phyloP scores from a whole-genome alignment of 2,113 vertebrate species.

The Naja naja region DNA sequence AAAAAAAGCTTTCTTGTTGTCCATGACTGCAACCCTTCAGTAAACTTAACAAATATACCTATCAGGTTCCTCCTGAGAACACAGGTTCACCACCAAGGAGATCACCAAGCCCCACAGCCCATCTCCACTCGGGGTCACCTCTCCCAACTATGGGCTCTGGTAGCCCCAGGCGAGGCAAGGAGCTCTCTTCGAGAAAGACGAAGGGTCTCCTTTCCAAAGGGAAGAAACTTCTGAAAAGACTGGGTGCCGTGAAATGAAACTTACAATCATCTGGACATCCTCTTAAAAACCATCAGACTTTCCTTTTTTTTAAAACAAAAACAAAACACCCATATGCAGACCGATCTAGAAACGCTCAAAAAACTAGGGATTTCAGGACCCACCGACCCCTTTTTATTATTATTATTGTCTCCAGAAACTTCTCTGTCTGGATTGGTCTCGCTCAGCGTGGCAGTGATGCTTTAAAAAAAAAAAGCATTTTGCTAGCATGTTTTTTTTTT shows the following conservation, averaged over 20 bases:
- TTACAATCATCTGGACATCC: conserved; percentile 71
- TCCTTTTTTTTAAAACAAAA: neutral
- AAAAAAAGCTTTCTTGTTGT: conserved; percentile 45
- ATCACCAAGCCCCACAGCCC: conserved; percentile 84
- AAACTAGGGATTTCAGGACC: conserved; percentile 84
- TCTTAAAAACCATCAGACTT: conserved; percentile 66
- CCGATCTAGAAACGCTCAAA: conserved; percentile 42
- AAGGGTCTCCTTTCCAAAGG: conserved; percentile 96
- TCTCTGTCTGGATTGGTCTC: conserved; percentile 40
- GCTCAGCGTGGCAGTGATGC: neutral
- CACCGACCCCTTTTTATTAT: neutral
- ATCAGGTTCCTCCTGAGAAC: conserved; percentile 95
- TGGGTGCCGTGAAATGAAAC: conserved; percentile 87
- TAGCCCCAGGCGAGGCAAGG: conserved; percentile 85
- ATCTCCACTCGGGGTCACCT: conserved; percentile 82
- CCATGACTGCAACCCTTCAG: conserved; percentile 57
- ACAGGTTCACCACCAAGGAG: conserved; percentile 82
- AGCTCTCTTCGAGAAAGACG: conserved; percentile 89
- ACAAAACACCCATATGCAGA: neutral
- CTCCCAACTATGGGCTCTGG: conserved; percentile 82
- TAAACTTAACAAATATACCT: conserved; percentile 76
- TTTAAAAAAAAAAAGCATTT: neutral
- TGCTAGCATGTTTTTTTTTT: neutral
- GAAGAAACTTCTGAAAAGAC: conserved; percentile 91
- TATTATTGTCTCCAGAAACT: conserved; percentile 44